phyloP scores from a whole-genome alignment of 2,113 vertebrate genomes.

The Rhynchomys soricoides region DNA sequence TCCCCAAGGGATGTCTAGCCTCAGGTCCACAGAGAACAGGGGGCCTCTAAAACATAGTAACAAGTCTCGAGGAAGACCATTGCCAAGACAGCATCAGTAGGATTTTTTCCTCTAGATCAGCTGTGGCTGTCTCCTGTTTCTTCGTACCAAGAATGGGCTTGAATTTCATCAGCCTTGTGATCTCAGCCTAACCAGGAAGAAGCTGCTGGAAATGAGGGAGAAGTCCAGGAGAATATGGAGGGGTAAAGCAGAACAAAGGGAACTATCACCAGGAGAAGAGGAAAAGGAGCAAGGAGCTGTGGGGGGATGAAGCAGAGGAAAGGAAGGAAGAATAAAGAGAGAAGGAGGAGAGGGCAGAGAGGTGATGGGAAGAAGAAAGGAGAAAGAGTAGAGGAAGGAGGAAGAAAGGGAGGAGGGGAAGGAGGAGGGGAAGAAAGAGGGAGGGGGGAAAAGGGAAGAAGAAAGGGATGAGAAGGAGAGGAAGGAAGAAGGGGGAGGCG shows the following conservation, averaged over 20 bases:
- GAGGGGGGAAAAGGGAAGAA: rapidly evolving
- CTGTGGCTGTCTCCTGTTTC: background rate
- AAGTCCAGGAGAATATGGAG: background rate
- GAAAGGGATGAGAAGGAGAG: background rate
- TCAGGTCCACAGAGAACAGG: background rate
- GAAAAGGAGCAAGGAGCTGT: background rate
- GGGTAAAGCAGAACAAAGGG: background rate
- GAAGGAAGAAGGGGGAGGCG: background rate
- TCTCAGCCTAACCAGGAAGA: background rate
- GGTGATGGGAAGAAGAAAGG: background rate
- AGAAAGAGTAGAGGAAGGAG: too few relatives aligned
- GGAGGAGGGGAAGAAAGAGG: rapidly evolving
- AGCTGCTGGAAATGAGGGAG: background rate
- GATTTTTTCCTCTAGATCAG: background rate
- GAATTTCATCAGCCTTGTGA: background rate
- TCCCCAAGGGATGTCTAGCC: background rate
- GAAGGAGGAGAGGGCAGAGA: too few relatives aligned
- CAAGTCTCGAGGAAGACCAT: rapidly evolving
- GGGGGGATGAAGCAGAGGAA: background rate
- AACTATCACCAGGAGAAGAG: too few relatives aligned
- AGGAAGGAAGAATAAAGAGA: background rate
- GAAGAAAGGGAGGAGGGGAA: too few relatives aligned
- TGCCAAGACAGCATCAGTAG: background rate
- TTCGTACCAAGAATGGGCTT: background rate
- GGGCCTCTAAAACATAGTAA: rapidly evolving